These are phyloP conservation scores for Trypoxylus dichotomus DNA, from an alignment of 1,140 invertebrate species.

Conservation along the genomic window DNA sequence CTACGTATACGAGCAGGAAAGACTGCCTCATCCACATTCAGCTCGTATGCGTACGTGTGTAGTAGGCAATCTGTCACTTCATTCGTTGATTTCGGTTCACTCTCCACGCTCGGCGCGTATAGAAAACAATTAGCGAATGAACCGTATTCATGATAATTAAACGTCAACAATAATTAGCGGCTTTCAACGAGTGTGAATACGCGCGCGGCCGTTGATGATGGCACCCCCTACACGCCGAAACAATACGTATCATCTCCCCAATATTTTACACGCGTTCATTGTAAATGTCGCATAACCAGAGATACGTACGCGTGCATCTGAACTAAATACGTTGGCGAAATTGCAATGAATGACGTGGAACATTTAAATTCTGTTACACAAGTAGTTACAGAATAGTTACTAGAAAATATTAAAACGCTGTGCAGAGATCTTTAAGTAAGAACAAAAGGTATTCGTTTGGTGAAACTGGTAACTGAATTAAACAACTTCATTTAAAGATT, in stretches of 20 bases:
- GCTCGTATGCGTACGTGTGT: constrained; percentile 6
- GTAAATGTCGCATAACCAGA: not conserved
- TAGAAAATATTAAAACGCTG: too few species aligned
- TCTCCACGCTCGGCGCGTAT: constrained; percentile 27
- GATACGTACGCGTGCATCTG: not conserved
- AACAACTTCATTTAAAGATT: too few species aligned
- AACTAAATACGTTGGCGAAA: not conserved
- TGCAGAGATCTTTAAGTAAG: too few species aligned
- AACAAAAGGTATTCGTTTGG: too few species aligned
- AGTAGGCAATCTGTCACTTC: constrained; percentile 33
- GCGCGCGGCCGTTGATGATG: not conserved
- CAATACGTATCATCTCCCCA: not conserved
- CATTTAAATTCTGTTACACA: too few species aligned
- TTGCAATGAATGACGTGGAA: not conserved
- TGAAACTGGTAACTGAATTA: too few species aligned
- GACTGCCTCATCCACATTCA: not conserved
- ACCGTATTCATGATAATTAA: constrained; percentile 38
- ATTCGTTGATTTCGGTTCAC: constrained; percentile 30
- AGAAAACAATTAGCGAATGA: constrained; percentile 37
- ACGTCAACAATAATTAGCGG: constrained; percentile 38
- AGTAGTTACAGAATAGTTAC: too few species aligned
- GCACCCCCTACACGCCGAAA: not conserved
- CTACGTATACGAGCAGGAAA: not conserved
- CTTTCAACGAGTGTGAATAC: constrained; percentile 27
- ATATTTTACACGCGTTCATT: not conserved